These are phyloP conservation scores for Apamea epomidion DNA, from an alignment of 2,888 invertebrate species.

Conservation along the genomic window DNA sequence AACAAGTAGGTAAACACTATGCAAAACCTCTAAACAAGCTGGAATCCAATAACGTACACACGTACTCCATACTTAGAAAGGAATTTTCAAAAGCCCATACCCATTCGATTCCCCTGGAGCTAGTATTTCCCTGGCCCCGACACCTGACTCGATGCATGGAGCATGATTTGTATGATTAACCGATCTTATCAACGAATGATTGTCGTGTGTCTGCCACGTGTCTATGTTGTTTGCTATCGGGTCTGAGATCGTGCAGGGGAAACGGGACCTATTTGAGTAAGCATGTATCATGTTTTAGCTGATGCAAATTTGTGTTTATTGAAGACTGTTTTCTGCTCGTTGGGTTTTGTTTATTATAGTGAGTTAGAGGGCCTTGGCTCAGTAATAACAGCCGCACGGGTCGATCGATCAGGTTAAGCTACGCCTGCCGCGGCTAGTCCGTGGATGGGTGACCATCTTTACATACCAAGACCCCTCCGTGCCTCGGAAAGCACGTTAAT, in stretches of 20 bases:
- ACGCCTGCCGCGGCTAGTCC: no score
- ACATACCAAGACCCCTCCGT: no score
- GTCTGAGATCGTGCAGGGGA: constrained; percentile 47
- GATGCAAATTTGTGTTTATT: constrained; percentile 44
- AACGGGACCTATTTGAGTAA: constrained; percentile 33
- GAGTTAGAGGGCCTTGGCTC: no score
- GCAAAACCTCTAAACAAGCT: not conserved
- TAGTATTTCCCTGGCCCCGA: constrained; percentile 36
- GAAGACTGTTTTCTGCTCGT: not conserved
- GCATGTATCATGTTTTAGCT: constrained; percentile 22
- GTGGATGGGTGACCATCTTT: no score
- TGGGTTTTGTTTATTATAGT: no score
- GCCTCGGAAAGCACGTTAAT: no score
- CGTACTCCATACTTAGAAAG: not conserved
- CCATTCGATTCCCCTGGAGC: constrained; percentile 16
- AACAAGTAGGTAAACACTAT: not conserved
- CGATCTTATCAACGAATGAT: constrained; percentile 61
- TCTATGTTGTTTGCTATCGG: constrained; percentile 66
- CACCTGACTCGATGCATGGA: constrained; percentile 49
- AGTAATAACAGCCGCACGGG: no score
- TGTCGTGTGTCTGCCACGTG: constrained; percentile 53
- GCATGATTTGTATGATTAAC: constrained; percentile 66
- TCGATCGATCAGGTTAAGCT: no score
- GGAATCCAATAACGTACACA: constrained; percentile 9
- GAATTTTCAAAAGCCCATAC: constrained; percentile 15